phyloP scores from a whole-genome alignment of 2,888 invertebrate genomes.

The Clepsis dumicolana region DNA sequence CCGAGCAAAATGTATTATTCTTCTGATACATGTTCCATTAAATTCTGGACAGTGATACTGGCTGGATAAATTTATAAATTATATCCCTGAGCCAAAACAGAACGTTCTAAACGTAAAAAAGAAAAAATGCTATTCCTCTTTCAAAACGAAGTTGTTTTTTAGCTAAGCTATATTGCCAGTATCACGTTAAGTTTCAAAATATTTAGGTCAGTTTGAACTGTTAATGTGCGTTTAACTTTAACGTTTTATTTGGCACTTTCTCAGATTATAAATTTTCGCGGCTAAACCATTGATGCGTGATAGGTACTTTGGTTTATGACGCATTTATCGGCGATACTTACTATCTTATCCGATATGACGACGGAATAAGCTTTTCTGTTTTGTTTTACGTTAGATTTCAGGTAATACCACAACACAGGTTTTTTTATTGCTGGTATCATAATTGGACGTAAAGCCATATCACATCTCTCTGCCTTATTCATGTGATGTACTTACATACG shows the following conservation, averaged over 20 bases:
- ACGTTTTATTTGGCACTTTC: neutral
- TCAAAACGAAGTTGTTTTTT: no score
- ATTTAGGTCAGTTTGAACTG: no score
- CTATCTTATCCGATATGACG: conserved; percentile 29
- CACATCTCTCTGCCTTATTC: conserved; percentile 12
- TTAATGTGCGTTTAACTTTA: neutral
- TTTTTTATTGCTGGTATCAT: conserved; percentile 23
- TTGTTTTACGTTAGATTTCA: conserved; percentile 10
- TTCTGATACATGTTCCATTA: neutral
- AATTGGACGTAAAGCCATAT: conserved; percentile 10
- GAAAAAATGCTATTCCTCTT: no score
- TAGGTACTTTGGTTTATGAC: conserved; percentile 23
- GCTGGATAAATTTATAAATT: neutral
- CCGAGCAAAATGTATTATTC: neutral
- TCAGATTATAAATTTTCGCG: conserved; percentile 15
- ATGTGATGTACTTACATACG: conserved; percentile 2
- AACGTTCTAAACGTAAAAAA: no score
- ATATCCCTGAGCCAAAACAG: no score
- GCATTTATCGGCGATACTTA: conserved; percentile 24
- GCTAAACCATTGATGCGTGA: conserved; percentile 29
- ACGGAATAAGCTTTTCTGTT: conserved; percentile 21
- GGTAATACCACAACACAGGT: conserved; percentile 16
- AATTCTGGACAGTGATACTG: neutral
- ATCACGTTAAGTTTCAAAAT: no score
- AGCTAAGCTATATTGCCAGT: neutral